These are phyloP conservation scores for Drosophila rhopaloa DNA, from an alignment of 1,140 invertebrate species.

Conservation along the genomic window DNA sequence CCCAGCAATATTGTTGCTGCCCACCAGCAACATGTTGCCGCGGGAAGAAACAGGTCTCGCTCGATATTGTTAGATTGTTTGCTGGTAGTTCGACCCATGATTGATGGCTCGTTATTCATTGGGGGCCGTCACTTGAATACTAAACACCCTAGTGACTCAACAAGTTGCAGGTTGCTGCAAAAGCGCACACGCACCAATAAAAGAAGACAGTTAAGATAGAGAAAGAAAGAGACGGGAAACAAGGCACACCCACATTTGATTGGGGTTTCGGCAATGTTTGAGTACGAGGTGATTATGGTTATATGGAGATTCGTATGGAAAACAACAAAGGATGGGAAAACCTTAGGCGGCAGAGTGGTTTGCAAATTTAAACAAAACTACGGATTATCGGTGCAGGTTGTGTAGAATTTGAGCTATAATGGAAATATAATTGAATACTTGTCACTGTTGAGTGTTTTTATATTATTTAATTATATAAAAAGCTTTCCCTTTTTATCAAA, in stretches of 20 bases:
- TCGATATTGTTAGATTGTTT: conserved; percentile 22
- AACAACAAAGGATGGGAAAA: conserved; percentile 6
- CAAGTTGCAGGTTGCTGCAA: conserved; percentile 61
- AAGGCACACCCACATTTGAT: conserved; percentile 43
- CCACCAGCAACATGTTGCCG: conserved; percentile 41
- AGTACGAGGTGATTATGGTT: conserved; percentile 45
- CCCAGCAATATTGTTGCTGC: conserved; percentile 47
- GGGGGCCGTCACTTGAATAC: conserved; percentile 65
- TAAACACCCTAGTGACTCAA: conserved; percentile 72
- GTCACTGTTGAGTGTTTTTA: no score
- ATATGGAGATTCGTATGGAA: conserved; percentile 12
- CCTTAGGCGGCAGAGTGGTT: neutral
- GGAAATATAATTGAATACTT: neutral
- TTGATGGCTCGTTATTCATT: conserved; percentile 59
- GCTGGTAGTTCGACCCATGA: conserved; percentile 37
- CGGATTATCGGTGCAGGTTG: conserved; percentile 16
- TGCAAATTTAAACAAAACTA: conserved; percentile 7
- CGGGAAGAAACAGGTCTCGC: conserved; percentile 1
- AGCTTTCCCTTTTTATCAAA: no score
- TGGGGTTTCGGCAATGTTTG: conserved; percentile 32
- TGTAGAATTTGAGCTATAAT: conserved; percentile 11
- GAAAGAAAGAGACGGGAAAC: conserved; percentile 2
- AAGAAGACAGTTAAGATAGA: neutral
- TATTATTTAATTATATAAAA: no score
- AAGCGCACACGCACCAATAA: conserved; percentile 17